Evolutionary conservation across 2,888 invertebrate genomes (phyloP), one percentile per base, ranked within the genome.

Genomic region (Tolmerus cingulatus): DNA sequence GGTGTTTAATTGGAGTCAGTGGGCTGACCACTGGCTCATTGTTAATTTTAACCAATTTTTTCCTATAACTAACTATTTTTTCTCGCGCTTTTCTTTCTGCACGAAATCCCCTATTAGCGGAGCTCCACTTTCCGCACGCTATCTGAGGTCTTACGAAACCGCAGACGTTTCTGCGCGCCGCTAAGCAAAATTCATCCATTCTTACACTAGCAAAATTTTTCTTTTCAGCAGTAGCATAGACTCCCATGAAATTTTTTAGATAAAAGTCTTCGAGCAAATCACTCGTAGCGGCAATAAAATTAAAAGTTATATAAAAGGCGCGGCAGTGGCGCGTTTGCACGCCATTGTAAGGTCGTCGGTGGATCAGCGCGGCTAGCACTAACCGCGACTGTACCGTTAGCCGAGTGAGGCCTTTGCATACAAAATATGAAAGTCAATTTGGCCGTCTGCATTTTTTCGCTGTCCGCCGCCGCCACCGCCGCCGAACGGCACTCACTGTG

Each of bases 341-440:
- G 76, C 76, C 76, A 76, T 76, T 37, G 76, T 76, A 76, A 76
- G 76, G 76, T 76, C 76, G 76, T 76, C 9, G n/a, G 76, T 16
- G 34, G 76, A 9, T 23, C 0, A 66, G 27, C 23, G 66, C 23
- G 66, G 12, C 23, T 23, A 66, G 12, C 66, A 14, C 16, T 3
- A 66, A 23, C 66, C 66, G 66, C 66, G 12, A 23, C 66, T 66
- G 23, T 66, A 66, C 66, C 23, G 66, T 66, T 66, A 66, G 66
- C 23, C 66, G 27, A 66, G 66, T 66, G 66, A 66, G 66, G 79
- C n/a, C 40, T 79, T 46, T 79, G 79, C 79, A 79, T 79, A 79
- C 79, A 51, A 79, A 79, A 78, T 78, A 79, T 79, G 79, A 79
- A 79, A 79, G 79, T 79, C 23, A 79, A 79, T 79, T 79, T 79